Evolutionary conservation across 2,113 vertebrate species (phyloP).

Genomic region (Neolamprologus caudopunctatus): DNA sequence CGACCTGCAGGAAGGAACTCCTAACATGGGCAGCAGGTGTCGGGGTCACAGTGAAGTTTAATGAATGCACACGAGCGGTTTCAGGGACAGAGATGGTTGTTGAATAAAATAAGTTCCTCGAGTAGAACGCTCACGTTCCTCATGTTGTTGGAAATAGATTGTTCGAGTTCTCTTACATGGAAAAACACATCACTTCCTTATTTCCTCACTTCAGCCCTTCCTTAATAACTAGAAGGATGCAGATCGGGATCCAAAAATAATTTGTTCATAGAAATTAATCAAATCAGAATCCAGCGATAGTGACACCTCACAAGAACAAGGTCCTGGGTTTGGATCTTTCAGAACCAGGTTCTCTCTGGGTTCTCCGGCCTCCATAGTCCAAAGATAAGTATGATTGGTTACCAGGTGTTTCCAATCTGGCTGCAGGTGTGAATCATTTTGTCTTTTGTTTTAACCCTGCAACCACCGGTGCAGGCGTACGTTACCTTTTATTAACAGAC

Average conservation of each 20-base stretch:
- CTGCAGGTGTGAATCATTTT: rapidly evolving
- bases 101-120: background rate
- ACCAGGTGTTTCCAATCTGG: background rate
- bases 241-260: rapidly evolving
- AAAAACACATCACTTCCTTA: background rate
- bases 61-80: background rate
- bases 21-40: slow-evolving; percentile 10
- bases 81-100: background rate
- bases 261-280: background rate
- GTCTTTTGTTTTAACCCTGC: background rate
- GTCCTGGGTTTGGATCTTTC: background rate
- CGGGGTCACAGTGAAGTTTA: background rate
- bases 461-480: rapidly evolving
- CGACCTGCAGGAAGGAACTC: slow-evolving; percentile 2
- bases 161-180: background rate
- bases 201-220: background rate
- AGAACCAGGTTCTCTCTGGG: rapidly evolving
- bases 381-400: background rate
- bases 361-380: rapidly evolving
- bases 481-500: background rate
- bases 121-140: background rate
- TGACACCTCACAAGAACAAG: rapidly evolving
- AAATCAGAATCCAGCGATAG: rapidly evolving
- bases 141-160: background rate
- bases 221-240: background rate